phyloP scores from a whole-genome alignment of 2,113 vertebrate genomes.

The Ciconia maguari region DNA sequence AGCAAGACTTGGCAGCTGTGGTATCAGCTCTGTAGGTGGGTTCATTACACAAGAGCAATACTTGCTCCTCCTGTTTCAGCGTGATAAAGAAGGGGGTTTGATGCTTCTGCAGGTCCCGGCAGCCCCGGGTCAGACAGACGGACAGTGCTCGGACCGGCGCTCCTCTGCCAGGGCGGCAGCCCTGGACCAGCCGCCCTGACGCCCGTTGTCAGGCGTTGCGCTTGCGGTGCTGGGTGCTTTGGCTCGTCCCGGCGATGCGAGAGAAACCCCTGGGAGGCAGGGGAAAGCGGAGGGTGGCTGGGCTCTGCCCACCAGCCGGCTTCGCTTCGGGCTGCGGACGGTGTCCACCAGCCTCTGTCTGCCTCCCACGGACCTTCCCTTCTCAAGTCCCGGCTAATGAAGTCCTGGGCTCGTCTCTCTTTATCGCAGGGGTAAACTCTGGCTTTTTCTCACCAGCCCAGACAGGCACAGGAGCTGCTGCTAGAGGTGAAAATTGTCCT shows the following conservation, averaged over 20 bases:
- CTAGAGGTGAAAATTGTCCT: neutral
- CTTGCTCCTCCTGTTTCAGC: neutral
- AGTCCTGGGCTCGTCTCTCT: neutral
- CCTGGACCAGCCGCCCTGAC: neutral
- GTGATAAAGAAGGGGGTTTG: neutral
- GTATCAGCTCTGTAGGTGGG: neutral
- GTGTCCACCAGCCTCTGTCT: neutral
- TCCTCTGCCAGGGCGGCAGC: neutral
- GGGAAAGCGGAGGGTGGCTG: no score
- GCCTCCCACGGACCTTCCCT: neutral
- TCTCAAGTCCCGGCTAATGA: fast-evolving
- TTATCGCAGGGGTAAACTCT: neutral
- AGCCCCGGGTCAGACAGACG: neutral
- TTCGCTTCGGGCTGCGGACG: neutral
- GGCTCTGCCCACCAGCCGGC: neutral
- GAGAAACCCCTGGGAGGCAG: neutral
- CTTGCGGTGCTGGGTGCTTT: neutral
- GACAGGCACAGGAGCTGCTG: neutral
- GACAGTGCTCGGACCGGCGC: neutral
- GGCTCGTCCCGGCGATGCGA: fast-evolving
- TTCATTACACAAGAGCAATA: neutral
- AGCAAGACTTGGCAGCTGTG: neutral
- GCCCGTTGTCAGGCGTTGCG: fast-evolving
- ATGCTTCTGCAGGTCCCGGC: neutral
- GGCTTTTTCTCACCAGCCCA: neutral